phyloP scores from a whole-genome alignment of 2,888 invertebrate species.

The Cistogaster globosa region DNA sequence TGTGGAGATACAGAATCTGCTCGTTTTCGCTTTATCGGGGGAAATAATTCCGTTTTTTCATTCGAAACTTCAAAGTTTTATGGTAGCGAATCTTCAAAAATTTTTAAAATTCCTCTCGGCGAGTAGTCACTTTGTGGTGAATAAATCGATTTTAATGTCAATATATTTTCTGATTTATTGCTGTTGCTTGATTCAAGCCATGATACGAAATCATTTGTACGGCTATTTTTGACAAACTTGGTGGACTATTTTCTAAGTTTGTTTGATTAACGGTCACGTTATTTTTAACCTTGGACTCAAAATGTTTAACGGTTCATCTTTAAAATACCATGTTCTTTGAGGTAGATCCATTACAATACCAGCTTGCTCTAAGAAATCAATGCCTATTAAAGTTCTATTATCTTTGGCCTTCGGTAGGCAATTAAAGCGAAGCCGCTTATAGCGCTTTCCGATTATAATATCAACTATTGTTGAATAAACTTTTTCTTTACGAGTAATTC shows the following conservation, averaged over 20 bases:
- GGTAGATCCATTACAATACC: slow-evolving; percentile 20
- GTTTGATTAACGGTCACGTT: neutral
- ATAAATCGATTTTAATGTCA: neutral
- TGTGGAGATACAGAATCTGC: neutral
- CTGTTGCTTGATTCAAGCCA: slow-evolving; percentile 29
- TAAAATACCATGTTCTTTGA: too few relatives aligned
- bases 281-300: slow-evolving; percentile 35
- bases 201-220: slow-evolving; percentile 20
- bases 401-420: slow-evolving; percentile 48
- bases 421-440: slow-evolving; percentile 68
- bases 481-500: slow-evolving; percentile 31
- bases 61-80: slow-evolving; percentile 21
- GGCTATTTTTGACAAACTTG: neutral
- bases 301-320: slow-evolving; percentile 64
- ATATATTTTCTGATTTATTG: neutral
- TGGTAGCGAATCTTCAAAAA: slow-evolving; percentile 34
- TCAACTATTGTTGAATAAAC: slow-evolving; percentile 49
- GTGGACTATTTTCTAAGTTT: neutral
- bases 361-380: slow-evolving; percentile 55
- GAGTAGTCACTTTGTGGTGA: slow-evolving; percentile 23
- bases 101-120: slow-evolving; percentile 23
- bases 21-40: slow-evolving; percentile 10
- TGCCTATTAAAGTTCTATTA: slow-evolving; percentile 48
- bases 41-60: slow-evolving; percentile 5
- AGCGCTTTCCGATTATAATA: slow-evolving; percentile 45